A percentile compares a stretch with the other conserved stretches of the same genome.
These are phyloP conservation scores for Steinernema khuongi DNA, from an alignment of 1,140 invertebrate genomes.

Conservation along the genomic window DNA sequence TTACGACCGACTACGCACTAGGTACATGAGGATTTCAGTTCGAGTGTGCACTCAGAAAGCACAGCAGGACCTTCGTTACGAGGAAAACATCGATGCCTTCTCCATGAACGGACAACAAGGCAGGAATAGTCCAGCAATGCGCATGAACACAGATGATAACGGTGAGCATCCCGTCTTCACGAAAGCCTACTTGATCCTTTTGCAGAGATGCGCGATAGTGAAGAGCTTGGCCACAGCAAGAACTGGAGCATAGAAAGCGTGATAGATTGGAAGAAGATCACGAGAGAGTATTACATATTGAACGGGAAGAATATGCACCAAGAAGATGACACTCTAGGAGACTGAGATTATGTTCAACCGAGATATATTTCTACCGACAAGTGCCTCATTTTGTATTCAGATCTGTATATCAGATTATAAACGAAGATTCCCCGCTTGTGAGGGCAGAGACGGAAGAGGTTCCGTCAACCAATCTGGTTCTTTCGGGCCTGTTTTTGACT, in stretches of 20 bases:
- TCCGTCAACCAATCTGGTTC: no score
- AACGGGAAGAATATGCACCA: constrained; percentile 33
- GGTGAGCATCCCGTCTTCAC: constrained; percentile 1
- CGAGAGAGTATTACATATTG: constrained; percentile 54
- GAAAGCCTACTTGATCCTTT: not conserved
- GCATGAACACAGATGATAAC: constrained; percentile 31
- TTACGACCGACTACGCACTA: no score
- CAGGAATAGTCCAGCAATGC: constrained; percentile 36
- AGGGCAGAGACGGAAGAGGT: no score
- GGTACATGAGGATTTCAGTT: constrained; percentile 54
- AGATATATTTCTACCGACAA: not conserved
- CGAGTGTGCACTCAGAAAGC: constrained; percentile 58
- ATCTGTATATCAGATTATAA: no score
- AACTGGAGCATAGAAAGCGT: constrained; percentile 53
- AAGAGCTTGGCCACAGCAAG: constrained; percentile 38
- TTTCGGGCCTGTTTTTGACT: no score
- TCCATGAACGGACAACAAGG: constrained; percentile 57
- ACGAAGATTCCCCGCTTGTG: no score
- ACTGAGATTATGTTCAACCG: not conserved
- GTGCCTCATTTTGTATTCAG: not conserved
- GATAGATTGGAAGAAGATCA: constrained; percentile 56
- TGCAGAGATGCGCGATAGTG: constrained; percentile 28
- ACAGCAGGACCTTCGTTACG: constrained; percentile 52
- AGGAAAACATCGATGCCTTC: constrained; percentile 58
- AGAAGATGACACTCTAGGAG: not conserved